Evolutionary conservation across 2,888 invertebrate species (phyloP).

Genomic region (Platerodrilus igneus): DNA sequence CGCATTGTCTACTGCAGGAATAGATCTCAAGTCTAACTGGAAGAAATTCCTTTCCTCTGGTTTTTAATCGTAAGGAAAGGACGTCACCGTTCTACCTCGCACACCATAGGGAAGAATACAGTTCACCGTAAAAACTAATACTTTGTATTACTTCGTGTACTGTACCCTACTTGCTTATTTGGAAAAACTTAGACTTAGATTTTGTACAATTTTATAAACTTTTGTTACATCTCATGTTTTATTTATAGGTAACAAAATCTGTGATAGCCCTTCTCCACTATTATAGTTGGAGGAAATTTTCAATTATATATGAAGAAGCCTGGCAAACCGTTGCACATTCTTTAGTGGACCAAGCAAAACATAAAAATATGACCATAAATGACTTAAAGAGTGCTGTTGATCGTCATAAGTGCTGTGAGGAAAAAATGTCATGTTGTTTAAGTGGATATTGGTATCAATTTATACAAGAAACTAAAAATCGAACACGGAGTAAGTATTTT

Average conservation of each 20-base stretch:
- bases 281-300: constrained; percentile 92
- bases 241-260: constrained; percentile 81
- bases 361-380: constrained; percentile 79
- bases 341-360: constrained; percentile 68
- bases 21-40: no score
- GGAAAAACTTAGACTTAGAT: no score
- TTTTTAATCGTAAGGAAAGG: no score
- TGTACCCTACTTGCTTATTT: no score
- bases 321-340: constrained; percentile 81
- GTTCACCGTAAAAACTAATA: no score
- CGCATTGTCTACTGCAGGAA: no score
- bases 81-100: no score
- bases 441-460: constrained; percentile 79
- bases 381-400: constrained; percentile 68
- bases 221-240: no score
- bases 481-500: constrained; percentile 67
- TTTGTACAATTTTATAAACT: no score
- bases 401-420: constrained; percentile 71
- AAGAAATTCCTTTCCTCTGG: no score
- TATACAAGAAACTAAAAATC: constrained; percentile 79
- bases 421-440: constrained; percentile 70
- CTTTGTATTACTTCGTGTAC: no score
- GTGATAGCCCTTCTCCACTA: constrained; percentile 85
- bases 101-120: no score
- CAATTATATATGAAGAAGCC: constrained; percentile 77